Evolutionary conservation across 2,888 invertebrate genomes (phyloP), one percentile per base, ranked within the genome.

Genomic region (Mystacides longicornis): DNA sequence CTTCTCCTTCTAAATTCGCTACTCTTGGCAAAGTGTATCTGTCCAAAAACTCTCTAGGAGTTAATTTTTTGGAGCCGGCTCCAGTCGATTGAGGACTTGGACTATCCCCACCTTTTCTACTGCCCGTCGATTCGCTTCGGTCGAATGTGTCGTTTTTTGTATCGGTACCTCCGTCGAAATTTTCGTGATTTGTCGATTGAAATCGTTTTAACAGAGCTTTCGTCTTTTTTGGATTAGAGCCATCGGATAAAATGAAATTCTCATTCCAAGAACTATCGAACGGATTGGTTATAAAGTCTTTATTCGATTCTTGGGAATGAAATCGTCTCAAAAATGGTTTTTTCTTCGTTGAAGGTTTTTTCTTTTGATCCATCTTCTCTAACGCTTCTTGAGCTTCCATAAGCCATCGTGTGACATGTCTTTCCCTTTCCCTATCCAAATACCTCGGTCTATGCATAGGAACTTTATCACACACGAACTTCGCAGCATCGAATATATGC

Each of bases 1-100:
- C 78, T 62, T 75, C 74, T 50, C 77, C 77, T 51, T 76, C 79
- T 37, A 82, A 74, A 64, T 75, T 72, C 63, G 81, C 81, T 22
- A 82, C 80, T 56, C 81, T 72, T 3, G 82, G 82, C 61, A 82
- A 68, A 22, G 81, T 80, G 65, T 81, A 81, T 69, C 78, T 75
- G 64, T 81, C 81, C 65, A 82, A 74, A 67, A 82, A 82, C 64
- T 81, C 81, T 63, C 79, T 76, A 43, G 77, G 62, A 9, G 60
- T 57, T 45, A 59, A 31, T 20, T 52, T 59, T 23, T 60, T 61
- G 33, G 64, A 64, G 14, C 65, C 60, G n/a, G 66, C 67, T 4
- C 55, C 58, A 14, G 58, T 56, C 2, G 62, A 59, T 23, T 55
- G 59, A 20, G 56, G 57, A 52, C 55, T 53, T 19, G 58, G 56